Conservation (phyloP, 2,888 invertebrate species). For the Cacoxenus indagator region DNA sequence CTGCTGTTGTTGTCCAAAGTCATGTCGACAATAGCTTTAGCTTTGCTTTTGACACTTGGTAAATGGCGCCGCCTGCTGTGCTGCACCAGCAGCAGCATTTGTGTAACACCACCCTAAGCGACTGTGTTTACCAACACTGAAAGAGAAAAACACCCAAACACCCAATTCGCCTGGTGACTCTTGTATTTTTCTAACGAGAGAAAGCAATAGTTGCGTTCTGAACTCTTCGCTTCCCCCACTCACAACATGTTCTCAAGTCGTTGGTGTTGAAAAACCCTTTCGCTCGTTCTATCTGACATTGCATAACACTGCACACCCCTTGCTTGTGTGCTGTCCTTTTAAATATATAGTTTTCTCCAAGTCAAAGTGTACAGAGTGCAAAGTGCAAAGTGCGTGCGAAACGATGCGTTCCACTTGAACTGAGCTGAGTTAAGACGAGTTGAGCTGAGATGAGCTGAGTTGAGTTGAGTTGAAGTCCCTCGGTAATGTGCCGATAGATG, state of each 20-base stretch:
- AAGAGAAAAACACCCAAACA: background rate
- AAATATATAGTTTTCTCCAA: conserved; percentile 44
- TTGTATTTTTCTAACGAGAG: conserved; percentile 14
- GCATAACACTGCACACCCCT: background rate
- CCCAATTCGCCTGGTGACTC: background rate
- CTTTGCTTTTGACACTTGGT: conserved; percentile 69
- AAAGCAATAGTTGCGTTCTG: too few relatives aligned
- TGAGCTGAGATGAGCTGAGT: conserved; percentile 22
- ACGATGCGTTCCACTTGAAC: conserved; percentile 31
- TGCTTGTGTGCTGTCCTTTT: conserved; percentile 36
- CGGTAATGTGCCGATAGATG: background rate
- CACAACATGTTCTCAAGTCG: background rate
- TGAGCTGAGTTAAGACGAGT: conserved; percentile 23
- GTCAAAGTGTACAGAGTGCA: conserved; percentile 41
- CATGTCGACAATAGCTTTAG: conserved; percentile 69
- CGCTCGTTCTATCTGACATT: too few relatives aligned
- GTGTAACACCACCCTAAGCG: background rate
- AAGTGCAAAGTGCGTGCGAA: conserved; percentile 35
- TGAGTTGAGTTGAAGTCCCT: background rate
- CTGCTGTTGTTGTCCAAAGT: conserved; percentile 57
- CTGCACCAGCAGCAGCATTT: conserved; percentile 32
- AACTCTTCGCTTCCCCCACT: background rate
- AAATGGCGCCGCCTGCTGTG: conserved; percentile 67
- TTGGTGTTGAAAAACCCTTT: background rate
- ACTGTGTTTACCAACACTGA: conserved; percentile 7